These are phyloP conservation scores for Zoanthus sociatus DNA, from an alignment of 92 coral and sea anemone species.

Conservation along the genomic window DNA sequence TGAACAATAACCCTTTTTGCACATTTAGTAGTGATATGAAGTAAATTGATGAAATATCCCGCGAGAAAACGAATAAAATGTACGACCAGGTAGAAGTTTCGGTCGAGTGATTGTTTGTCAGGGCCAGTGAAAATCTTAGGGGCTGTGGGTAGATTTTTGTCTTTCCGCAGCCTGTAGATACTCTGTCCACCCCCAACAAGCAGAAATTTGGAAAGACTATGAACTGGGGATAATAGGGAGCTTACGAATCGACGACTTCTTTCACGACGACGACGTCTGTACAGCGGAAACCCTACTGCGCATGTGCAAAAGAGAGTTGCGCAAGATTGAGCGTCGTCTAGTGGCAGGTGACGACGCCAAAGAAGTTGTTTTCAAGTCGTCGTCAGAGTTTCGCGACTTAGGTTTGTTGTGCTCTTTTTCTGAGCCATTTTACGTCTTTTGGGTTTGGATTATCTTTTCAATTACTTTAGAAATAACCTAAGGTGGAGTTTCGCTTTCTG, in stretches of 20 bases:
- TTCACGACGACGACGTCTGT: conserved; percentile 40
- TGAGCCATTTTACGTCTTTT: neutral
- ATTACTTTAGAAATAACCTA: neutral
- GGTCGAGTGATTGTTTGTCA: conserved; percentile 9
- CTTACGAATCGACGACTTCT: conserved; percentile 48
- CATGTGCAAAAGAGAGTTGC: conserved; percentile 13
- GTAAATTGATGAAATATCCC: conserved; percentile 8
- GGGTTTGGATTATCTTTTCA: neutral
- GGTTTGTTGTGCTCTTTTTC: neutral
- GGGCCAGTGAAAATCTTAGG: conserved; percentile 4
- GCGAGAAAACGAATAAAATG: conserved; percentile 17
- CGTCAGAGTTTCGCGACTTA: neutral
- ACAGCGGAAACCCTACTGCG: conserved; percentile 40
- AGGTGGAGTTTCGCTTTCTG: neutral
- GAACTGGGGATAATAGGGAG: conserved; percentile 15
- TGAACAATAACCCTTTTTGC: neutral
- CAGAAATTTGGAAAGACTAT: neutral
- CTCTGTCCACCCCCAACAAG: conserved; percentile 10
- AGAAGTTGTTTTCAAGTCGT: conserved; percentile 32
- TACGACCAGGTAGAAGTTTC: neutral
- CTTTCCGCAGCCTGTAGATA: neutral
- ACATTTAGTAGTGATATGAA: neutral
- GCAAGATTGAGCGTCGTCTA: conserved; percentile 20
- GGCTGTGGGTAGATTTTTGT: conserved; percentile 12
- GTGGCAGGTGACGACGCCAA: conserved; percentile 32